Base-by-base conservation (phyloP, 2,113 vertebrate genomes). In the Prochilodus magdalenae region DNA sequence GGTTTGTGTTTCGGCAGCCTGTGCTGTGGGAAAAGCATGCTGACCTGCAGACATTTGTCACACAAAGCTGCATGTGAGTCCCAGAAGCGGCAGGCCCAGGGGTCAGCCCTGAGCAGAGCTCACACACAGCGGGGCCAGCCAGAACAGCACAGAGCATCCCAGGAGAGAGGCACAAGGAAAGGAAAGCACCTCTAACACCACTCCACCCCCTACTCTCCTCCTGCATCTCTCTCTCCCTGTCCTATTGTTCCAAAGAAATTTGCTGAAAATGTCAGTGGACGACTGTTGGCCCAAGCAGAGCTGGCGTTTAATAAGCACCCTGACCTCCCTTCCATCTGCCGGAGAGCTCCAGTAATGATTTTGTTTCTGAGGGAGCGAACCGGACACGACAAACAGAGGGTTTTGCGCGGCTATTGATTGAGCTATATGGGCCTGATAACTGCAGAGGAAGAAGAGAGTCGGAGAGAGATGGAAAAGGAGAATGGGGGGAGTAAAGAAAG, bases 401-500 rank as follows among this genome's bases (percentile, higher is more conserved):
- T 59, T 83, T 71, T 59, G 36, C 51, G 55, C 62, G 18, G 73
- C 60, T 80, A 83, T 85, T 74, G 80, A 85, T 85, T 76, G 27
- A 62, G 75, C 24, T 36, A 60, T 73, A 72, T 84, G 76, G 66
- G 62, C 40, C 57, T 82, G 83, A 84, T 82, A 77, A 76, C 72
- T 73, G 47, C 72, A 33, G 49, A 44, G 79, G 63, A 72, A 82
- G 59, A 75, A 26, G n/a, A 44, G 47, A 26, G 75, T 60, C 22
- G 10, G 20, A 36, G 44, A 47, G 40, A 62, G 73, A 49, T 24
- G 55, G 77, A 40, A 66, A 29, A 30, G 27, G 65, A 75, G 59
- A 55, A 77, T 73, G 40, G 76, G 67, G 73, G 47, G 80, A 80
- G 83, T 75, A 83, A 85, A 85, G 80, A 80, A 73, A 83, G 76